phyloP scores from a whole-genome alignment of 2,797 vertebrate genomes.

The Xenentodon cancila region DNA sequence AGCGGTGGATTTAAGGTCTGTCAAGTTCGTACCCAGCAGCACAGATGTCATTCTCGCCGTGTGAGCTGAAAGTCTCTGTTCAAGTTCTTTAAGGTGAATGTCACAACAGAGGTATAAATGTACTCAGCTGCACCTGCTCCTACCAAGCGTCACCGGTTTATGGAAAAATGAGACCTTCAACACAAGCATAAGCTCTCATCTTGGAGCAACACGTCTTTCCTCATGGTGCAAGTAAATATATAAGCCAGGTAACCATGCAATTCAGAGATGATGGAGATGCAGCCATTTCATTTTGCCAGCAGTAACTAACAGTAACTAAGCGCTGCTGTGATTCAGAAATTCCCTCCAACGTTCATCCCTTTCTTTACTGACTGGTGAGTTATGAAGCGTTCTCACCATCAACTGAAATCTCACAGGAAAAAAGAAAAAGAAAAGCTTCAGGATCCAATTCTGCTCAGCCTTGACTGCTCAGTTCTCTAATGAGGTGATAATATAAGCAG shows the following conservation, averaged over 20 bases:
- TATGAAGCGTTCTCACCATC: conserved; percentile 21
- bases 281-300: too few relatives aligned
- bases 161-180: conserved; percentile 1
- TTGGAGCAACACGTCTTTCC: neutral
- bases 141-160: conserved; percentile 1
- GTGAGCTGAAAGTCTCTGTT: neutral
- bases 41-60: conserved; percentile 9
- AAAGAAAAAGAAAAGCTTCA: conserved; percentile 21
- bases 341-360: neutral
- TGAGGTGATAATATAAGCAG: conserved; percentile 42
- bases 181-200: neutral
- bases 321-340: neutral
- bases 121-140: too few relatives aligned
- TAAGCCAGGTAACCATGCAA: too few relatives aligned
- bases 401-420: conserved; percentile 6
- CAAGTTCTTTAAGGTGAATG: conserved; percentile 1
- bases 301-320: too few relatives aligned
- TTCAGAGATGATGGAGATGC: too few relatives aligned
- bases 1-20: neutral
- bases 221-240: too few relatives aligned
- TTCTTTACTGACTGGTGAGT: conserved; percentile 14
- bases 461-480: conserved; percentile 13
- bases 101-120: neutral
- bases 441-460: conserved; percentile 40
- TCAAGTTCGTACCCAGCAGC: conserved; percentile 5